Percentiles rank a stretch among this genome's conserved stretches.
Evolutionary conservation across 2,888 invertebrate species (phyloP).

Genomic region (Phlogophora meticulosa): DNA sequence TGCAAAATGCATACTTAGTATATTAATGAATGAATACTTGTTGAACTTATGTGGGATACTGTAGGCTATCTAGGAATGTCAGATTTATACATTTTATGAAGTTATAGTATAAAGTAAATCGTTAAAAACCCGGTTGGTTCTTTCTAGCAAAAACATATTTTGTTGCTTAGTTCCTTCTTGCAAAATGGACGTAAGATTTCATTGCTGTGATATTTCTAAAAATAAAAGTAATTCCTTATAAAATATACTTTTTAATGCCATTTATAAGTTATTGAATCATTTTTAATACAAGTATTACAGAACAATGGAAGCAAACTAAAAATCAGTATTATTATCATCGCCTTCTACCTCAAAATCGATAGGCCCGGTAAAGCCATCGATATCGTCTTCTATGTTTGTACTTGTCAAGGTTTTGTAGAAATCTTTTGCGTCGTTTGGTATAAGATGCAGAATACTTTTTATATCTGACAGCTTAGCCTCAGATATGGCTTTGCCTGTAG

Average conservation of each 20-base stretch:
- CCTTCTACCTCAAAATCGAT: slow-evolving; percentile 47
- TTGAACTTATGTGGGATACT: slow-evolving; percentile 29
- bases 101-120: slow-evolving; percentile 34
- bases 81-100: slow-evolving; percentile 39
- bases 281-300: slow-evolving; percentile 7
- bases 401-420: no score
- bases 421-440: no score
- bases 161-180: no score
- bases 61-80: slow-evolving; percentile 15
- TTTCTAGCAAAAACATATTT: no score
- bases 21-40: slow-evolving; percentile 21
- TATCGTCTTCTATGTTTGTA: slow-evolving; percentile 33
- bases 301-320: slow-evolving; percentile 26
- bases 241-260: slow-evolving; percentile 26
- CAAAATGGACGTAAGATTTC: no score
- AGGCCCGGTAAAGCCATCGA: slow-evolving; percentile 29
- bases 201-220: no score
- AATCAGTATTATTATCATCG: slow-evolving; percentile 27
- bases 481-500: no score
- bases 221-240: slow-evolving; percentile 28
- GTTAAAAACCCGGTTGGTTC: slow-evolving; percentile 45
- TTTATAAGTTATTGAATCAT: no score
- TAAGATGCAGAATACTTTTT: no score
- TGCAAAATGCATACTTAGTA: slow-evolving; percentile 42
- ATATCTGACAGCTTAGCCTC: no score